Percentiles rank a stretch among this genome's conserved stretches.
Conservation (phyloP, 2,888 invertebrate genomes). For the Torymus tubicola region DNA sequence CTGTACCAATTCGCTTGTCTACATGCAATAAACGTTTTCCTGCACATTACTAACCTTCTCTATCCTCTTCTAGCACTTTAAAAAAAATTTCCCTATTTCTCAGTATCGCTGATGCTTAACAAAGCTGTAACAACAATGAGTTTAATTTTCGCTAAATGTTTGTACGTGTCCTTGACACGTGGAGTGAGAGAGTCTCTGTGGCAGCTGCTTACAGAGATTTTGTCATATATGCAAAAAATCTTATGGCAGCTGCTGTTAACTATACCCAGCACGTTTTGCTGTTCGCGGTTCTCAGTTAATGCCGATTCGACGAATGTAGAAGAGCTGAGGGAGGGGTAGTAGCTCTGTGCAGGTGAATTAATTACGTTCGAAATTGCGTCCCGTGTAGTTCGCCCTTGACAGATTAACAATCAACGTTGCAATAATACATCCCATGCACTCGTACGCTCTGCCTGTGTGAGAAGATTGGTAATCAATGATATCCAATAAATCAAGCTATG, state of each 20-base stretch:
- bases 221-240: too few relatives aligned
- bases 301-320: not conserved
- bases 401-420: constrained; percentile 20
- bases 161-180: too few relatives aligned
- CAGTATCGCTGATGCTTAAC: not conserved
- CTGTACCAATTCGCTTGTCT: not conserved
- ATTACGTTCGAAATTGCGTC: not conserved
- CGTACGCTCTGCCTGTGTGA: too few relatives aligned
- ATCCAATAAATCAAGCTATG: constrained; percentile 26
- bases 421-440: constrained; percentile 16
- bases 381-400: not conserved
- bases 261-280: not conserved
- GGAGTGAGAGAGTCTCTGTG: too few relatives aligned
- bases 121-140: too few relatives aligned
- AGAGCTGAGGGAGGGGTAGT: not conserved
- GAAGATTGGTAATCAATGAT: constrained; percentile 28
- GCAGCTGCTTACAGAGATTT: too few relatives aligned
- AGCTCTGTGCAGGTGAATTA: constrained; percentile 1
- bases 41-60: not conserved
- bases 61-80: not conserved
- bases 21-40: constrained; percentile 5
- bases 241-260: too few relatives aligned
- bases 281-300: not conserved
- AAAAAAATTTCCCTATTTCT: not conserved
- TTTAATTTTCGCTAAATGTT: too few relatives aligned